Evolutionary conservation across 2,113 vertebrate species (phyloP).

Genomic region (Dicaeum eximium): DNA sequence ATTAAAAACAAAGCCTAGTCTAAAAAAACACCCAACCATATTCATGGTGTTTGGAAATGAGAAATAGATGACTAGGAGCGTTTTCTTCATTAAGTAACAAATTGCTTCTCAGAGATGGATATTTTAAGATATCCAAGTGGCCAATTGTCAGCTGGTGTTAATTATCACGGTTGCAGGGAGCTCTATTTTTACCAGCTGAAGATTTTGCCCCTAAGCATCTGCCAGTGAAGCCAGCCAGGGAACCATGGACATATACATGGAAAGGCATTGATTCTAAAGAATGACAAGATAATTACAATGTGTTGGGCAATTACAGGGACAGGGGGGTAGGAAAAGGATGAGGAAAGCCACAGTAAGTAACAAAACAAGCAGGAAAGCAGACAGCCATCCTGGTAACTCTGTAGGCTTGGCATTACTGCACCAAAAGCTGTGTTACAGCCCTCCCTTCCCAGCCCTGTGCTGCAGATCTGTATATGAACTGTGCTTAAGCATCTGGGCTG

Average conservation of each 20-base stretch:
- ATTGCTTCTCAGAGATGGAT: not conserved
- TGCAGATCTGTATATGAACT: not conserved
- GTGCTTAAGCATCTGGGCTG: not conserved
- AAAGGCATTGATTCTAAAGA: not conserved
- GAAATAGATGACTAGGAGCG: not conserved
- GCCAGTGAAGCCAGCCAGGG: not conserved
- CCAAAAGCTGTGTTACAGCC: not conserved
- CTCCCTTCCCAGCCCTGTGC: not conserved
- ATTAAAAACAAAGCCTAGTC: not conserved
- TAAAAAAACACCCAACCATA: not conserved
- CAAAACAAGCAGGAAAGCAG: not conserved
- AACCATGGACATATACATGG: not conserved
- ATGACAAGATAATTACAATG: not conserved
- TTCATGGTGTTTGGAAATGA: not conserved
- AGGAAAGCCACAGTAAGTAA: not conserved
- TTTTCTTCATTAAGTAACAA: constrained; percentile 20
- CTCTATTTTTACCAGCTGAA: constrained; percentile 33
- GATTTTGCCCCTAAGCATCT: constrained; percentile 26
- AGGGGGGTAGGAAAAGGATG: not conserved
- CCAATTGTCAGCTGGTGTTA: not conserved
- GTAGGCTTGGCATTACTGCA: not conserved
- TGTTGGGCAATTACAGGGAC: not conserved
- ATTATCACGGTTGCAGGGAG: not conserved
- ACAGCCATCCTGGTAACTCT: not conserved
- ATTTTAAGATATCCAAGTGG: constrained; percentile 17